phyloP scores from a whole-genome alignment of 2,888 invertebrate genomes.

The Lasioglossum morio region DNA sequence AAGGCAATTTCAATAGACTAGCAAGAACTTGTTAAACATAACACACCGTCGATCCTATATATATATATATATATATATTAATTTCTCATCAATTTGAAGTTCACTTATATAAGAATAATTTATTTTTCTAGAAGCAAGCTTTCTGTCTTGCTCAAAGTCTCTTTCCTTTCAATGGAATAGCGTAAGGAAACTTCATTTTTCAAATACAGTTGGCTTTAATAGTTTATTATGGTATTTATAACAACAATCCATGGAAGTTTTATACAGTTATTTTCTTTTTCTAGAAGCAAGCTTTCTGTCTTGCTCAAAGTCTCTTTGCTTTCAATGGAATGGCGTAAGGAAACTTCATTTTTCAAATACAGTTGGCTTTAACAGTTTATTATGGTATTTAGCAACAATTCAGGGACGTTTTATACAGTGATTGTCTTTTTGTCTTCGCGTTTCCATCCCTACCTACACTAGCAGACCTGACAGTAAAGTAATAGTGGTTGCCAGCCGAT shows the following conservation, averaged over 20 bases:
- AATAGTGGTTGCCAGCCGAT: background rate
- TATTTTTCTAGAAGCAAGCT: background rate
- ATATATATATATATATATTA: no score
- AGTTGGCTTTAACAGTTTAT: background rate
- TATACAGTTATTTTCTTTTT: background rate
- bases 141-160: background rate
- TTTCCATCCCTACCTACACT: background rate
- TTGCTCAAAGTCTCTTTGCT: background rate
- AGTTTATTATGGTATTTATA: background rate
- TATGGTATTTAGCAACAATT: background rate
- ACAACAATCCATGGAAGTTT: background rate
- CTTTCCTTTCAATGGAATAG: background rate
- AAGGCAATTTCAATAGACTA: background rate
- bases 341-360: conserved; percentile 1
- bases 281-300: background rate
- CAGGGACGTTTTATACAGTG: background rate
- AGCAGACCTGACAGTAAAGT: background rate
- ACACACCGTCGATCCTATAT: background rate
- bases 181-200: background rate
- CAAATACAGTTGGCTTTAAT: background rate
- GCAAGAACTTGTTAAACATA: background rate
- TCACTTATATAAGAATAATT: no score
- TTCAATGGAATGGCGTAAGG: background rate
- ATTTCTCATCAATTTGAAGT: background rate
- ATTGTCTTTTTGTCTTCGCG: background rate